A percentile compares a stretch with the other conserved stretches of the same genome.
These are phyloP conservation scores for Steinernema carpocapsae DNA, from an alignment of 2,888 invertebrate species.

Conservation along the genomic window DNA sequence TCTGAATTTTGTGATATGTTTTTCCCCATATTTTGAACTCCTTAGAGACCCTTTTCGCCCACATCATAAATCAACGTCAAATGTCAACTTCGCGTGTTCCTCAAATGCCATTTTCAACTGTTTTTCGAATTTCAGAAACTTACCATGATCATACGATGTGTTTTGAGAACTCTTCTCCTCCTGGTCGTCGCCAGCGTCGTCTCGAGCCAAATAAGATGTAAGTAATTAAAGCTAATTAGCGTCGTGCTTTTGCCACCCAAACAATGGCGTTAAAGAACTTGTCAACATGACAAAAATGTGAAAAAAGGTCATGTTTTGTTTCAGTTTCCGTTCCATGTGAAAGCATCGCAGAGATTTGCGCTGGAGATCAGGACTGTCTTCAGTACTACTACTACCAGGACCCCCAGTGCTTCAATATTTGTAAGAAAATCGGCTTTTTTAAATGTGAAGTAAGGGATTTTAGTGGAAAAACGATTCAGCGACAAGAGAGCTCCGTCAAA, in stretches of 20 bases:
- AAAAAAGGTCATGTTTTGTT: too few relatives aligned
- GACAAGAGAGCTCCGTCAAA: constrained; percentile 10
- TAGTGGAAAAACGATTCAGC: neutral
- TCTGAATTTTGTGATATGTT: too few relatives aligned
- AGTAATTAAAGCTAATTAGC: neutral
- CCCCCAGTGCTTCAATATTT: neutral
- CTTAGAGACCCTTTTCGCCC: too few relatives aligned
- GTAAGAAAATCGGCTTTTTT: neutral
- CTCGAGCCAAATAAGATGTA: neutral
- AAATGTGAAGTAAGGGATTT: neutral
- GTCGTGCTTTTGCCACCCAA: neutral
- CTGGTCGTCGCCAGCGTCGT: neutral
- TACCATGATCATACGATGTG: constrained; percentile 14
- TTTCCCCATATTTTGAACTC: too few relatives aligned
- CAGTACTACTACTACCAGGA: constrained; percentile 23
- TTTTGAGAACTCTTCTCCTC: neutral
- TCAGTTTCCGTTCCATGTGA: constrained; percentile 9
- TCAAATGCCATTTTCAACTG: too few relatives aligned
- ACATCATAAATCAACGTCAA: too few relatives aligned
- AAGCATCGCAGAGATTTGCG: neutral
- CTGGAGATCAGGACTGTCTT: neutral
- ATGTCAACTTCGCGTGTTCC: too few relatives aligned
- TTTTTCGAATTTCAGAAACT: too few relatives aligned
- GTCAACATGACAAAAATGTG: too few relatives aligned
- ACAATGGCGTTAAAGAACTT: too few relatives aligned